These are phyloP conservation scores for Sciaenops ocellatus DNA, from an alignment of 2,797 vertebrate genomes.

Conservation along the genomic window DNA sequence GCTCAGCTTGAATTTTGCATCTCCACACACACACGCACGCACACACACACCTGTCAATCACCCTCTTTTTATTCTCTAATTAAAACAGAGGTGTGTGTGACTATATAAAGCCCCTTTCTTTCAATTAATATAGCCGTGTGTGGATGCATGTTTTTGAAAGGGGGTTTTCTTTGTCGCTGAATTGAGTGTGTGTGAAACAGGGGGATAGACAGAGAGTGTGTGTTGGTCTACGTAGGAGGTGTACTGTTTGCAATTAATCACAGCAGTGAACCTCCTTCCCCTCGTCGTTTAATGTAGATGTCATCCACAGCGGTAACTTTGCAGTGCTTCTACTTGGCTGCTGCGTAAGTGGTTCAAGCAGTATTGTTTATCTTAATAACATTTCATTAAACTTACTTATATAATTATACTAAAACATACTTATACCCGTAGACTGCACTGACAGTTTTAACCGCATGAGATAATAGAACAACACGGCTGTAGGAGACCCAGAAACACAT, in stretches of 20 bases:
- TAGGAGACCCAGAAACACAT: not conserved
- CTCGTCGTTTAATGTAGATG: slow-evolving; percentile 60
- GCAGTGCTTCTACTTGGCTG: slow-evolving; percentile 27
- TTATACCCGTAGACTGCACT: not conserved
- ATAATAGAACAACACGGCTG: not conserved
- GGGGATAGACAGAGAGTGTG: slow-evolving; percentile 8
- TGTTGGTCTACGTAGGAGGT: slow-evolving; percentile 49
- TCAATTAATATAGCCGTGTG: slow-evolving; percentile 47
- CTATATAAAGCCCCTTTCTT: slow-evolving; percentile 60
- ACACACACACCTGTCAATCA: slow-evolving; percentile 67
- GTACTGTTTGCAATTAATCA: slow-evolving; percentile 68
- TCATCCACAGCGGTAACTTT: slow-evolving; percentile 52
- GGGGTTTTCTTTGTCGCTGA: slow-evolving; percentile 12
- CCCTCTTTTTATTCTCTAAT: slow-evolving; percentile 54
- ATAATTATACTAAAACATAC: not conserved
- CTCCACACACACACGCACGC: slow-evolving; percentile 10
- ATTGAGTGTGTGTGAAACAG: slow-evolving; percentile 9
- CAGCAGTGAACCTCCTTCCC: slow-evolving; percentile 53
- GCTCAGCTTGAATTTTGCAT: slow-evolving; percentile 65
- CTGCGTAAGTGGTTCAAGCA: slow-evolving; percentile 13
- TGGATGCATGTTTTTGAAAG: slow-evolving; percentile 39
- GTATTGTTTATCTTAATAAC: slow-evolving; percentile 42
- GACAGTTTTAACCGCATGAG: slow-evolving; percentile 1
- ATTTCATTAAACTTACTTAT: slow-evolving; percentile 32
- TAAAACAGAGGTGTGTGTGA: slow-evolving; percentile 63